These are phyloP conservation scores for Prunella strophiata DNA, from an alignment of 2,797 vertebrate genomes.

Conservation along the genomic window DNA sequence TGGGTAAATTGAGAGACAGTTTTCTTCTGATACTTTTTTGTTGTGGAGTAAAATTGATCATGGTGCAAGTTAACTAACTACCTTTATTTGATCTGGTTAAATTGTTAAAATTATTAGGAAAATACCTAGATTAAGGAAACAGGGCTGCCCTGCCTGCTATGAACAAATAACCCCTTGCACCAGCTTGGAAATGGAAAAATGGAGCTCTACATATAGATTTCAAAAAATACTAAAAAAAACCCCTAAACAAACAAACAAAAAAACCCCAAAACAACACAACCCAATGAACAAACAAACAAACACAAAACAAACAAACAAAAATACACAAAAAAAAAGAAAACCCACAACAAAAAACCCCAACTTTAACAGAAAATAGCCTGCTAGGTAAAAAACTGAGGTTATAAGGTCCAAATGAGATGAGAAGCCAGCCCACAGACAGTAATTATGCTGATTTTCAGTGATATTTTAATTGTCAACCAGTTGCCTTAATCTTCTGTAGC, in stretches of 20 bases:
- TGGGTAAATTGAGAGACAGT: neutral
- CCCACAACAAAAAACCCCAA: too few relatives aligned
- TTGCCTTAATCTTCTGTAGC: neutral
- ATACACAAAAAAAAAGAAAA: too few relatives aligned
- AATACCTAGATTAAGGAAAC: neutral
- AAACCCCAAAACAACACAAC: too few relatives aligned
- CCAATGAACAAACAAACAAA: neutral
- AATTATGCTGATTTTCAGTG: neutral
- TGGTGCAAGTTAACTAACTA: neutral
- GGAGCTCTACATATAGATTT: neutral
- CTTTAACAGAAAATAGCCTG: neutral
- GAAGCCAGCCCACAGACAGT: neutral
- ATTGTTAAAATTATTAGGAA: neutral
- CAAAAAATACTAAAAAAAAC: neutral
- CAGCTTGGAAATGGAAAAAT: neutral
- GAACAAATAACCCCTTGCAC: neutral
- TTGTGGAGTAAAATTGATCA: neutral
- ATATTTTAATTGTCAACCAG: neutral
- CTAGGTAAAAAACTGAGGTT: neutral
- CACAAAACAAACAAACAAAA: too few relatives aligned
- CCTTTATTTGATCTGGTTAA: neutral
- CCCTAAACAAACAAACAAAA: fast-evolving
- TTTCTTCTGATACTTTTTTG: neutral
- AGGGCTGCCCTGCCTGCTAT: neutral
- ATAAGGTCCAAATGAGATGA: neutral